These are phyloP conservation scores for Trichomalopsis sarcophagae DNA, from an alignment of 1,140 invertebrate genomes.

Conservation along the genomic window DNA sequence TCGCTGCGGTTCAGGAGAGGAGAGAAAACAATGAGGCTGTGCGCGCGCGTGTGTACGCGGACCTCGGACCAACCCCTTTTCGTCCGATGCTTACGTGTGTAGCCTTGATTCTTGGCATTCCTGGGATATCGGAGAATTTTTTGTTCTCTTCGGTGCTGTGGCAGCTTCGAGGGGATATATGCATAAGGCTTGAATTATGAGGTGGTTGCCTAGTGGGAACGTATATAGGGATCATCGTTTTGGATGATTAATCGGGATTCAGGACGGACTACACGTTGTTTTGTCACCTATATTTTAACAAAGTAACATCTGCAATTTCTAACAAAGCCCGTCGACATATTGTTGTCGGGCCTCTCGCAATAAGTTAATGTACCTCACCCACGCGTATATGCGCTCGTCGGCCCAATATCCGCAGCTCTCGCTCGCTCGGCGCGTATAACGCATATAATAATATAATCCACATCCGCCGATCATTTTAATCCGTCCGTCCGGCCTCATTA, in stretches of 20 bases:
- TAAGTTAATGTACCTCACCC: slow-evolving; percentile 42
- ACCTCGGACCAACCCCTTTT: slow-evolving; percentile 31
- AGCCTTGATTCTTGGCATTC: not conserved
- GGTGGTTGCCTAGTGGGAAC: not conserved
- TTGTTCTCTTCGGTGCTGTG: not conserved
- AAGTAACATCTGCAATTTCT: slow-evolving; percentile 1
- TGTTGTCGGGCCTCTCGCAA: not conserved
- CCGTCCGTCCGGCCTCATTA: not conserved
- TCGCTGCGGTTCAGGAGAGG: not conserved
- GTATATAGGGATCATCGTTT: not conserved
- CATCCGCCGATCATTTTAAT: slow-evolving; percentile 17
- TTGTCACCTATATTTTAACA: too few species aligned
- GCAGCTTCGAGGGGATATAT: not conserved
- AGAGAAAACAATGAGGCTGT: not conserved
- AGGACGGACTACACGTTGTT: not conserved
- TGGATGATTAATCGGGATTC: slow-evolving; percentile 27
- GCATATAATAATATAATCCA: not conserved
- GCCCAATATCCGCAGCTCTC: not conserved
- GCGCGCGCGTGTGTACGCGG: not conserved
- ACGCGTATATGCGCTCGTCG: not conserved
- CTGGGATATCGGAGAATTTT: not conserved
- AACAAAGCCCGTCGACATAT: not conserved
- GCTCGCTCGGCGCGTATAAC: not conserved
- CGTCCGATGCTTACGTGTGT: not conserved
- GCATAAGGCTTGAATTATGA: slow-evolving; percentile 9